These are phyloP conservation scores for Gortyna flavago DNA, from an alignment of 2,888 invertebrate species.

Conservation along the genomic window DNA sequence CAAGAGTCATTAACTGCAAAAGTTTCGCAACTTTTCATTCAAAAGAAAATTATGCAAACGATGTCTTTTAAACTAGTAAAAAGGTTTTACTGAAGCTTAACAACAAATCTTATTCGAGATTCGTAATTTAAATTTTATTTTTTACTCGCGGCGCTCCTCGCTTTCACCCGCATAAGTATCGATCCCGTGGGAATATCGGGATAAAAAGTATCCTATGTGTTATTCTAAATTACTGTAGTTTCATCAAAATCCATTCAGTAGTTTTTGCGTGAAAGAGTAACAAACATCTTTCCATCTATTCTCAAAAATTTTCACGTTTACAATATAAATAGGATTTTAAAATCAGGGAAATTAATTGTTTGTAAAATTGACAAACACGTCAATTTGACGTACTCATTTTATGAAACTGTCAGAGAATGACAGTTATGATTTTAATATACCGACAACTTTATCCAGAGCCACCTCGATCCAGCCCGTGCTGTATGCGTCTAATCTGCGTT, in stretches of 20 bases:
- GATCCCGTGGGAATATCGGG: no score
- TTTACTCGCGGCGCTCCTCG: no score
- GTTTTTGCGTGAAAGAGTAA: no score
- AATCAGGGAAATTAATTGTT: background rate
- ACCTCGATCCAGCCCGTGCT: background rate
- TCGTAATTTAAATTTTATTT: background rate
- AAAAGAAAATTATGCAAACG: conserved; percentile 17
- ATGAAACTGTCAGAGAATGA: background rate
- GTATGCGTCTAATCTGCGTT: background rate
- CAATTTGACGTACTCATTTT: background rate
- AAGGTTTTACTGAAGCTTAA: background rate
- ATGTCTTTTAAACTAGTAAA: background rate
- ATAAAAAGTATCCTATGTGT: no score
- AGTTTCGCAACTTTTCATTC: conserved; percentile 12
- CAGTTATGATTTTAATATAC: background rate
- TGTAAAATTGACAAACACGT: background rate
- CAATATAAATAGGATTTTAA: no score
- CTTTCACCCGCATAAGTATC: no score
- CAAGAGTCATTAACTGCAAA: conserved; percentile 23
- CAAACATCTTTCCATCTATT: no score
- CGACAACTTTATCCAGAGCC: background rate
- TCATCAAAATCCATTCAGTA: no score
- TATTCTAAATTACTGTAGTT: no score
- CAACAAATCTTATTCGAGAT: background rate
- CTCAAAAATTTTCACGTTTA: no score